These are phyloP conservation scores for Temnopleurus reevesii DNA, from an alignment of 53 echinoderm and acorn worm genomes.

Conservation along the genomic window DNA sequence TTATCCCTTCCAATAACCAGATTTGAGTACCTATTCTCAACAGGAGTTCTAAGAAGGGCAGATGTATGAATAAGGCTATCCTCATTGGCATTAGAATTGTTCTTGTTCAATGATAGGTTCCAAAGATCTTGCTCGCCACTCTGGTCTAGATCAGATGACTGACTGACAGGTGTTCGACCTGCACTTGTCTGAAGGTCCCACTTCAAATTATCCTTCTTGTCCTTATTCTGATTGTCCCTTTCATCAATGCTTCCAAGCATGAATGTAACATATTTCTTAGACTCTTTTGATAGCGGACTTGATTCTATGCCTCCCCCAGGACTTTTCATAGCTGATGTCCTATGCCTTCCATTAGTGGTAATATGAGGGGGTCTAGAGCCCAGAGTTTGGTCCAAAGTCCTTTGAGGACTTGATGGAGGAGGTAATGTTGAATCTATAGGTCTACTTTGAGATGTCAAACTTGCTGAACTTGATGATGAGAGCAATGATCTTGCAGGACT, in stretches of 20 bases:
- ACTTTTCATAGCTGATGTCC: neutral
- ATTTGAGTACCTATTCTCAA: conserved; percentile 30
- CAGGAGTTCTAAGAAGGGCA: neutral
- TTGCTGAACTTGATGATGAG: too few species aligned
- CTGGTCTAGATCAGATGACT: too few species aligned
- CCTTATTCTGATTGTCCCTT: neutral
- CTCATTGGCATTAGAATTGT: conserved; percentile 46
- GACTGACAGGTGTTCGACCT: neutral
- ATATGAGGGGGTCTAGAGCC: neutral
- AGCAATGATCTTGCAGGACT: neutral
- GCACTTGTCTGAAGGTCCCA: neutral
- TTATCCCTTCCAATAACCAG: conserved; percentile 7
- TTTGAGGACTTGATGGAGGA: neutral
- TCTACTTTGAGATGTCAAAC: too few species aligned
- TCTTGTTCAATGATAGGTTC: conserved; percentile 12
- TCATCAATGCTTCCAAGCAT: conserved; percentile 24
- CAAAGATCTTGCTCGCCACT: too few species aligned
- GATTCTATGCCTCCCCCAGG: neutral
- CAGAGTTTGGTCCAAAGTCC: neutral
- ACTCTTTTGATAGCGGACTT: conserved; percentile 37
- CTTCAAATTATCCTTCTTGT: neutral
- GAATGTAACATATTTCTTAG: conserved; percentile 48
- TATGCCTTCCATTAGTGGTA: neutral
- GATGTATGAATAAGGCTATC: conserved; percentile 29
- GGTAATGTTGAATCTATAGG: neutral